Base-by-base conservation (phyloP, 2,888 invertebrate species). In the Tuberolachnus salignus region DNA sequence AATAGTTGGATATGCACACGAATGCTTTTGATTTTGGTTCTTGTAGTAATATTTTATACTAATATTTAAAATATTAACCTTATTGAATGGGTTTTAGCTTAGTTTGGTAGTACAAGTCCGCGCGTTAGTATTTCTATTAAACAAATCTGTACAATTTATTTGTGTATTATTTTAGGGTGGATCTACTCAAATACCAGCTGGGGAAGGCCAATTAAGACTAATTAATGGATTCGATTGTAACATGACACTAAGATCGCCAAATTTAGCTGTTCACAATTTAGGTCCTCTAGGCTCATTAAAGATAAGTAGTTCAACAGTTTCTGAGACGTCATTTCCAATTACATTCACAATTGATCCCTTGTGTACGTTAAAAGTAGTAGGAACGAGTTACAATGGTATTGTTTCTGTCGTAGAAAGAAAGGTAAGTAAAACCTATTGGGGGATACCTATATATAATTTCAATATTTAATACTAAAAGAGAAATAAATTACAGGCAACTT, bases 151-250 rank as follows among this genome's bases (percentile, higher is more conserved):
- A 16, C 23, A 16, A 66, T 46, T 16, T 6, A 4, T 16, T 21
- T 34, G n/a, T 67, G 70, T 49, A 26, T 61, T 42, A 23, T 53
- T 63, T 66, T 67, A 75, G 75, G 66, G 75, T 42, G 49, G 13
- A 51, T 34, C 67, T 59, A 82, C 83, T 3, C 81, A 83, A n/a
- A 19, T 83, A 9, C 83, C 83, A 57, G 63, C 63, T 8, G 83
- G 83, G 16, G 81, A 82, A 80, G 83, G 83, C 16, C 83, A 84
- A 63, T 46, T 84, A 49, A 81, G 83, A 57, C 69, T 84, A 8
- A 83, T 82, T 81, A 84, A 84, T 81, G 81, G 81, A 13, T 81
- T 83, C 69, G 23, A 81, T 51, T 82, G 82, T 59, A 53, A 81
- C 14, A 51, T 82, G 14, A 55, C 13, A 23, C 16, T 82, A 10